These are phyloP conservation scores for Pseudomyrmex cubaensis DNA, from an alignment of 1,140 invertebrate species.

Conservation along the genomic window DNA sequence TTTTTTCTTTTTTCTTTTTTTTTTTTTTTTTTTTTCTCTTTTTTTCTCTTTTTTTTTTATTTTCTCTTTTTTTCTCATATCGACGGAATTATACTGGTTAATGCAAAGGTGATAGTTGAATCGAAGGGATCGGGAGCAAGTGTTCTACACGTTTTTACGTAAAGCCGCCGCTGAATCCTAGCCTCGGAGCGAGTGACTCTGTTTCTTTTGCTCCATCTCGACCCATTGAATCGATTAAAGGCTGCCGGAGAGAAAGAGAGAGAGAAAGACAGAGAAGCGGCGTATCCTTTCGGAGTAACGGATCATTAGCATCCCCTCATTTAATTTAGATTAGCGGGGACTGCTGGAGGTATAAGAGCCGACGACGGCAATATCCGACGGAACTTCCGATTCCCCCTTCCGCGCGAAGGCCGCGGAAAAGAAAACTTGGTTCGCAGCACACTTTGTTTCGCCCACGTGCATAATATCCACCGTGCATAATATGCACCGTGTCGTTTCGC, in stretches of 20 bases:
- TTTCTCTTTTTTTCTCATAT: background rate
- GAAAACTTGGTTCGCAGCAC: constrained; percentile 63
- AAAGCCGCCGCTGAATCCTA: constrained; percentile 63
- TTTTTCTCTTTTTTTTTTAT: background rate
- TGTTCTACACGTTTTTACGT: constrained; percentile 71
- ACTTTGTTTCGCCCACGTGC: constrained; percentile 71
- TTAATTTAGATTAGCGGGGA: constrained; percentile 78
- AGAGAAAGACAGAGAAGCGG: constrained; percentile 47
- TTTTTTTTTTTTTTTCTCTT: background rate
- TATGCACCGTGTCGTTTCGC: constrained; percentile 65
- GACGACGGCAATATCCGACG: constrained; percentile 58
- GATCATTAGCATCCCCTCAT: constrained; percentile 78
- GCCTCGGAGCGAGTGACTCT: constrained; percentile 40
- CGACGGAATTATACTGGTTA: constrained; percentile 16
- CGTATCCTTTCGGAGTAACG: constrained; percentile 75
- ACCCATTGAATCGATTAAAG: constrained; percentile 73
- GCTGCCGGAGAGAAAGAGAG: constrained; percentile 25
- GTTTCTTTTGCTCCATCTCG: constrained; percentile 41
- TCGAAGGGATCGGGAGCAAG: constrained; percentile 32
- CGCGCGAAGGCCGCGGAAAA: constrained; percentile 8
- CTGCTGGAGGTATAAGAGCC: constrained; percentile 51
- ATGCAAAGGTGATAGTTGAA: constrained; percentile 27
- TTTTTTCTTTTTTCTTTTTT: background rate
- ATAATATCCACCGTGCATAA: constrained; percentile 72
- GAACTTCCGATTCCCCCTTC: constrained; percentile 46